Evolutionary conservation across 2,888 invertebrate species (phyloP), one percentile per base, ranked within the genome.

Genomic region (Drosophila melanocephala): DNA sequence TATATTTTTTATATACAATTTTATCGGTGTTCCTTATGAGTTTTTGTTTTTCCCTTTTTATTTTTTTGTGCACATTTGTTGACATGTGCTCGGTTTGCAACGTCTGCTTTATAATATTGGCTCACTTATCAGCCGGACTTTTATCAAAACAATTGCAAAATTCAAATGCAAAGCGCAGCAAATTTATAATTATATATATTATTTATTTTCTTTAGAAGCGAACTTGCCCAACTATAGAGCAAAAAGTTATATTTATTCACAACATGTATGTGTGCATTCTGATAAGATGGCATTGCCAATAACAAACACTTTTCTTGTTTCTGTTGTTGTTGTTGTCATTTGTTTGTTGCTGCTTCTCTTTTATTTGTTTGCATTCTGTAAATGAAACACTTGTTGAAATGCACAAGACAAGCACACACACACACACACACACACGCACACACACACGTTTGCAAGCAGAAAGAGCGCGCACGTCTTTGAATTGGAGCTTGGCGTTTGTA

Each of bases 341-440:
- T 68, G 60, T 47, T 72, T 77, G 66, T 51, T 50, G 44, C 33
- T 58, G 69, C 56, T 39, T 61, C 55, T 52, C 58, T 61, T 69
- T 79, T 61, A 55, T 68, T 79, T 71, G 55, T 55, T 79, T 70
- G 75, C 81, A 81, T 74, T 75, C 70, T 58, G 35, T 57, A 58
- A 62, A 57, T 62, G 37, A 82, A 77, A 73, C 84, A 85, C 84
- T 85, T 83, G 75, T 83, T 81, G 60, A 72, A 76, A 71, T 58
- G 47, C 56, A 50, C 56, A 67, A 50, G 57, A 39, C 61, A 59
- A 37, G 61, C 51, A 26, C 5, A 72, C 65, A 66, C 37, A 69
- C 44, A 73, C 56, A 61, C 28, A 51, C 47, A 63, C 55, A 42
- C 53, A 14, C 26, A 35, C 28, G 3, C 35, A 55, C 52, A 39